These are phyloP conservation scores for Batillaria attramentaria DNA, from an alignment of 1,140 invertebrate species.

Conservation along the genomic window DNA sequence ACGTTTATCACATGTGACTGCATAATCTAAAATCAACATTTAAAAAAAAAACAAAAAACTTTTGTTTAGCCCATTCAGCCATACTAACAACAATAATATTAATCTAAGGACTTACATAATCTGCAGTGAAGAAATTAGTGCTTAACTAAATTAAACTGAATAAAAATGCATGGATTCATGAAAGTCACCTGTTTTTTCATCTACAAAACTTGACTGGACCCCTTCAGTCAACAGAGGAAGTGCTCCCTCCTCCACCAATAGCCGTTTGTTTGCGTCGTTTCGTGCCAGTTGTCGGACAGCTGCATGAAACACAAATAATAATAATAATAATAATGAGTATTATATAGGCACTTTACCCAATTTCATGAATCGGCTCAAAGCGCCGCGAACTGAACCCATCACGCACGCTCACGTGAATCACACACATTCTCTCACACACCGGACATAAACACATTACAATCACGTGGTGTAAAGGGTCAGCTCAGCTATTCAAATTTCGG, in stretches of 20 bases:
- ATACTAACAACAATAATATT: no score
- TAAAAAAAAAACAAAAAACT: neutral
- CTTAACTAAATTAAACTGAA: no score
- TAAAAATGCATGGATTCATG: no score
- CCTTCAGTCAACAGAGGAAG: constrained; percentile 45
- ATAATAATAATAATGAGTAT: neutral
- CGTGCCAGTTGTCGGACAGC: constrained; percentile 48
- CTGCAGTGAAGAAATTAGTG: no score
- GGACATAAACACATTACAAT: no score
- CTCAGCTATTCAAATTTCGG: no score
- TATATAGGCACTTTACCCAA: neutral
- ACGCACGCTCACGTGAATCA: neutral
- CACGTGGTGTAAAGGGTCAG: no score
- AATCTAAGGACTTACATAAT: no score
- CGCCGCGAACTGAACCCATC: neutral
- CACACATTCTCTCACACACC: neutral
- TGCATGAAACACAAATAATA: constrained; percentile 27
- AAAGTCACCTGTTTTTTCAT: constrained; percentile 46
- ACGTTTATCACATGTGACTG: neutral
- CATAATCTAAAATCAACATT: neutral
- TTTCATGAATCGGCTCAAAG: neutral
- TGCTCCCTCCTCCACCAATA: constrained; percentile 50
- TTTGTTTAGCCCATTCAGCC: no score
- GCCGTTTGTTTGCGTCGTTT: constrained; percentile 56
- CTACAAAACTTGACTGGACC: constrained; percentile 30